Evolutionary conservation across 1,140 invertebrate species (phyloP), one percentile per base, ranked within the genome.

Genomic region (Limonius californicus): DNA sequence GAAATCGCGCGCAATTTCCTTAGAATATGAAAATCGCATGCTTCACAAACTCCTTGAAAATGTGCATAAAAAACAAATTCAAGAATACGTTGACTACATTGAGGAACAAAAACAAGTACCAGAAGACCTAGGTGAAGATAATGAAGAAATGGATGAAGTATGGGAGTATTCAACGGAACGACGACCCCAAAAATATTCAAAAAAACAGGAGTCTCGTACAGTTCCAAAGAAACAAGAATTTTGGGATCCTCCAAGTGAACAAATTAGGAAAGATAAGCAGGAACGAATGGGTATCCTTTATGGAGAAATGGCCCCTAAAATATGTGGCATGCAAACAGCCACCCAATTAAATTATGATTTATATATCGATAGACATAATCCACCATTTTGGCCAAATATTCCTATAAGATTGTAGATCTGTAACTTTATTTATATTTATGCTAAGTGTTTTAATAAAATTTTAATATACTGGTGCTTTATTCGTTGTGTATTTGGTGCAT

Each of bases 291-390:
- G 61, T 15, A 61, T 81, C 50, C 70, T 88, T 1, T 88, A 88
- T 72, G 86, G 86, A 1, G 73, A 80, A 18, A 78, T 76, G 12
- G 83, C 85, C 69, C 77, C 85, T n/a, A 85, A 80, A 72, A 87
- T 91, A 70, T 81, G 86, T 65, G 87, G 85, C 1, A 85, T 90
- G 82, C 89, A 92, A 79, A 89, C 86, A 57, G 84, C 85, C 7
- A 67, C 89, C 35, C 82, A 89, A 66, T 80, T 87, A 45, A 83
- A 82, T 23, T 87, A 83, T 72, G 84, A 90, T 63, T 77, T 81
- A 66, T 81, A 84, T 59, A 78, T 80, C 68, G 86, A 89, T 72
- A 80, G 80, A 61, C 68, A 78, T 12, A 85, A 87, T 66, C 84
- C 87, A 14, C 76, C 81, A 47, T 81, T 84, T 57, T 91, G 89